Percentiles rank a stretch among this genome's conserved stretches.
Evolutionary conservation across 2,797 vertebrate genomes (phyloP).

Genomic region (Peromyscus attwateri): DNA sequence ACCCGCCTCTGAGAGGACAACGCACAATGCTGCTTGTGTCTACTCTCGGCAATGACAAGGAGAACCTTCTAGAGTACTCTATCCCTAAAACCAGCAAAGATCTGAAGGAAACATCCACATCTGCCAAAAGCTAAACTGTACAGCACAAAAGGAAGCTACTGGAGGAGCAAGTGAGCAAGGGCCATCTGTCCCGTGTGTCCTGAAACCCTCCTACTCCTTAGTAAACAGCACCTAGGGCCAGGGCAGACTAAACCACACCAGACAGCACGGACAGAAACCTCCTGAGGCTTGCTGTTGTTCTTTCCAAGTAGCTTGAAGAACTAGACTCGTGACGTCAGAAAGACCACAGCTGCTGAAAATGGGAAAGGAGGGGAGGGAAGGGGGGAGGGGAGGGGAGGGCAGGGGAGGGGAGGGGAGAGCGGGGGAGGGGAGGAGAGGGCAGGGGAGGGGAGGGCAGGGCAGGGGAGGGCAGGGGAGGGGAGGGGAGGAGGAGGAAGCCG

Average conservation of each 20-base stretch:
- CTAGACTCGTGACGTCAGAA: not conserved
- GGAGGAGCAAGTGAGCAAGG: accelerated
- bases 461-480: too few relatives aligned
- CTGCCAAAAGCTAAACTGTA: not conserved
- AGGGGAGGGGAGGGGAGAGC: too few relatives aligned
- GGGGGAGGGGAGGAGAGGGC: too few relatives aligned
- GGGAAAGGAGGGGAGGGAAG: not conserved
- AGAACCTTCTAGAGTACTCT: not conserved
- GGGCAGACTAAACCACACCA: not conserved
- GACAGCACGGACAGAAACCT: not conserved
- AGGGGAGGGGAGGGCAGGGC: too few relatives aligned
- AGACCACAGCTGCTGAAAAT: not conserved
- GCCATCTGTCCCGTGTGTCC: not conserved
- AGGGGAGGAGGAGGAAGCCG: too few relatives aligned
- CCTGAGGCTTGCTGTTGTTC: not conserved
- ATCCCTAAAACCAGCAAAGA: not conserved
- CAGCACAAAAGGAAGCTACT: not conserved
- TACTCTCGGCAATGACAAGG: not conserved
- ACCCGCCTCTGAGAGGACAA: not conserved
- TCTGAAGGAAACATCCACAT: not conserved
- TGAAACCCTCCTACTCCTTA: not conserved
- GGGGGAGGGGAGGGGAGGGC: too few relatives aligned
- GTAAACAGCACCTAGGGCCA: not conserved
- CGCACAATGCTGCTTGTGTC: not conserved
- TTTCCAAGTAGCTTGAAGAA: not conserved